Percentiles rank a stretch among this genome's conserved stretches.
These are phyloP conservation scores for Aspiorhynchus laticeps DNA, from an alignment of 2,113 vertebrate genomes.

Conservation along the genomic window DNA sequence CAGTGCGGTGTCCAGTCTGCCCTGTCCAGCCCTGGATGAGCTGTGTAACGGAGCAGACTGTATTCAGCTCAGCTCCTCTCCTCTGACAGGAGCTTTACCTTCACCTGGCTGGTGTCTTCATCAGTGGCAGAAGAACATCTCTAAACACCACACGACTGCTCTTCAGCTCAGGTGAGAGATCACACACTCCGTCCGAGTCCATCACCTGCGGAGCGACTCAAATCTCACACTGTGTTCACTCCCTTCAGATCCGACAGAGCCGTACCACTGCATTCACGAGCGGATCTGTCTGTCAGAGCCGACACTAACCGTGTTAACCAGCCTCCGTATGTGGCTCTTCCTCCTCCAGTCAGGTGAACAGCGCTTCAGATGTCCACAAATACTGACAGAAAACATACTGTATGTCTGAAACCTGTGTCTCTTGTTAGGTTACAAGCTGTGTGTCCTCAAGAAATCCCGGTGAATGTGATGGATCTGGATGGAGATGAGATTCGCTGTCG, in stretches of 20 bases:
- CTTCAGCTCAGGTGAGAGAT: conserved; percentile 65
- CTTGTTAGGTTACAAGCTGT: conserved; percentile 59
- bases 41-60: conserved; percentile 63
- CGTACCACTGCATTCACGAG: conserved; percentile 61
- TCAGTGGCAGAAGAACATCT: conserved; percentile 70
- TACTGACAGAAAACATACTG: not conserved
- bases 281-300: conserved; percentile 56
- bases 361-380: not conserved
- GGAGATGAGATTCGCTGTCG: conserved; percentile 70
- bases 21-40: conserved; percentile 52
- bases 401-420: not conserved
- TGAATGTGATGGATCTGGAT: conserved; percentile 70
- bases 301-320: conserved; percentile 68
- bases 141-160: conserved; percentile 55
- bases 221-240: not conserved
- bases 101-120: conserved; percentile 69
- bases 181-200: not conserved
- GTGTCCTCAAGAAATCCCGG: conserved; percentile 61
- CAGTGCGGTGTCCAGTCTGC: conserved; percentile 54
- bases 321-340: conserved; percentile 65
- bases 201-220: not conserved
- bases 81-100: conserved; percentile 63
- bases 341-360: conserved; percentile 71
- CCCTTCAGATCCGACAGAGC: conserved; percentile 46
- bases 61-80: conserved; percentile 36